Base-by-base conservation (phyloP, 2,113 vertebrate genomes). In the Myodes glareolus region DNA sequence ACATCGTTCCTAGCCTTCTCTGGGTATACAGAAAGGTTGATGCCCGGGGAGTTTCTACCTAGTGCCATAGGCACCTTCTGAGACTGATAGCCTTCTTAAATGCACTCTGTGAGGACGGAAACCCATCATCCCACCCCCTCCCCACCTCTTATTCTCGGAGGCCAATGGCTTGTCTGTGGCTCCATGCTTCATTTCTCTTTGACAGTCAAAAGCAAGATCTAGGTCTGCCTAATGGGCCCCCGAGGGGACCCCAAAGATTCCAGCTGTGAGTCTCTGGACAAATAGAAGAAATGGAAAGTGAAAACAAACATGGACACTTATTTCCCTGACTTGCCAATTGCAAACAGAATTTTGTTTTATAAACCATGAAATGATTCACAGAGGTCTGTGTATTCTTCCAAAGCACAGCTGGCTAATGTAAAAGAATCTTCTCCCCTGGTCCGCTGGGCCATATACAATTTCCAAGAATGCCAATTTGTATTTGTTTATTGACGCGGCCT, bases 281-380 rank as follows among this genome's bases (percentile, higher is more conserved):
- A 98, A 98, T 94, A 91, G 98, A 98, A 95, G 95, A 98, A 98
- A 98, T 98, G 96, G 98, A 98, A 98, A 98, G 98, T 98, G 97
- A 98, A 98, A 99, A 98, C 98, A 99, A 99, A 98, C 97, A 97
- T 95, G 97, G 98, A 96, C 73, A 88, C 99, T 99, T 99, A 98
- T 98, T 99, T 99, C 98, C 98, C 97, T 98, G 98, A 98, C 97
- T 98, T 98, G 97, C 98, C 98, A 98, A 97, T 98, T 98, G 97
- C 98, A 98, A 98, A 99, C 98, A 98, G 98, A 98, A 98, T 98
- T 98, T 98, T 97, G 95, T 98, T 98, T 98, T 98, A 99, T 99
- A 99, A 99, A 98, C 98, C 98, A 98, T 98, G 98, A 99, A 99
- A 99, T 98, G 98, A 98, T 98, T 98, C 98, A 96, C 97, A 98